Evolutionary conservation across 2,113 vertebrate species (phyloP), one percentile per base, ranked within the genome.

Genomic region (Paralichthys olivaceus): DNA sequence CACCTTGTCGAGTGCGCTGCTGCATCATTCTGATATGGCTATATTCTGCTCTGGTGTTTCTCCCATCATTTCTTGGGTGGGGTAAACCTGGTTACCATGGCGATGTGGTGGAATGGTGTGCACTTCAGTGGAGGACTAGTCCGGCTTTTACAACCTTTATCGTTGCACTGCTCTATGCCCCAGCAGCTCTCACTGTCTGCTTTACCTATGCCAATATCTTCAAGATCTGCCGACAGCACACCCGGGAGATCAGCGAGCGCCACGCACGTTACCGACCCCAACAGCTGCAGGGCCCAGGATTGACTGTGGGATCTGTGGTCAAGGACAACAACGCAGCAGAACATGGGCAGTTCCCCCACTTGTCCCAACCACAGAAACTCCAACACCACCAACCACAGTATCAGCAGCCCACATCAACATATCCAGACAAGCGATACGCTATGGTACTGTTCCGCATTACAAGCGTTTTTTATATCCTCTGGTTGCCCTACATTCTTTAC

Each of bases 131-230:
- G 98, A 90, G 89, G 81, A 99, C 98, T 0, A 88, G 93, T 55
- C 94, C 96, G 0, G 94, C 95, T 55, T 99, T 99, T 84, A 99
- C 97, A 3, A 90, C 97, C 72, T 99, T 99, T 85, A 97, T 99
- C 0, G 96, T 98, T 66, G 93, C 95, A 1, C 94, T 97, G 89
- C 93, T 99, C 7, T 99, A 99, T 0, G 97, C 97, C 20, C 98
- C 98, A 0, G 97, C 98, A 1, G 96, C 97, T 1, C 93, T 96
- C 59, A 96, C 94, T 0, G 95, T 99, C 77, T 99, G 98, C 94
- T 99, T 97, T 91, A 99, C 98, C 7, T 99, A 99, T 79, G 96
- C 94, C 91, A 97, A 97, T 91, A 99, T 99, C 90, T 99, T 99
- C 93, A 96, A 96, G 78, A 99, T 99, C 92, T 99, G 98, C 92